These are phyloP conservation scores for Pachydiplax longipennis DNA, from an alignment of 2,888 invertebrate species.

Conservation along the genomic window DNA sequence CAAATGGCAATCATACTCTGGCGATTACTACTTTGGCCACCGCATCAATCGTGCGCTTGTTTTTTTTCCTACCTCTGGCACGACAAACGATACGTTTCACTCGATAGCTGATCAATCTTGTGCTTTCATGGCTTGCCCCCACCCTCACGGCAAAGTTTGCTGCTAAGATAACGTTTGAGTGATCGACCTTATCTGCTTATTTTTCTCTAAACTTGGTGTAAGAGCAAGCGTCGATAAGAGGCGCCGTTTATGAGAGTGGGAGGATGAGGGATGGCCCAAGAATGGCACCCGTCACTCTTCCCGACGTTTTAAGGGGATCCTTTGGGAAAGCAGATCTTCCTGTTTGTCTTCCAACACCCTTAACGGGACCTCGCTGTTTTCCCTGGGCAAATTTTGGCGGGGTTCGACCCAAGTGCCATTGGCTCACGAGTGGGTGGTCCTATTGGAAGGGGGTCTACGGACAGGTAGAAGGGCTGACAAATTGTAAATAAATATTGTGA, in stretches of 20 bases:
- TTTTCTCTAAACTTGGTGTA: neutral
- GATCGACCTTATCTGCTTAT: constrained; percentile 20
- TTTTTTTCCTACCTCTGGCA: neutral
- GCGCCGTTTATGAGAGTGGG: neutral
- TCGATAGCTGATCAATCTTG: constrained; percentile 35
- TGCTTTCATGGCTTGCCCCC: neutral
- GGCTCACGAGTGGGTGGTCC: neutral
- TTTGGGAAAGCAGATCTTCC: neutral
- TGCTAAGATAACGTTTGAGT: constrained; percentile 9
- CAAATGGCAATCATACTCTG: neutral
- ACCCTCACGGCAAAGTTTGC: neutral
- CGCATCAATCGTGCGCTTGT: constrained; percentile 23
- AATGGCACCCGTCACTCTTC: neutral
- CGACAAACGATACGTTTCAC: neutral
- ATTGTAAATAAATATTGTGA: too few species aligned
- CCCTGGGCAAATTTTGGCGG: neutral
- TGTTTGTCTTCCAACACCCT: neutral
- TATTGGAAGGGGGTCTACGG: too few species aligned
- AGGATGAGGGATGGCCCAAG: neutral
- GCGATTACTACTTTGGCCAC: neutral
- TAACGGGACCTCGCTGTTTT: neutral
- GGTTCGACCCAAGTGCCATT: neutral
- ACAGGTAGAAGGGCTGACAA: too few species aligned
- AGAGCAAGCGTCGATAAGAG: constrained; percentile 17
- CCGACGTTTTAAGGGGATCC: neutral